Evolutionary conservation across 2,113 vertebrate species (phyloP).

Genomic region (Psilopsiagon aymara): DNA sequence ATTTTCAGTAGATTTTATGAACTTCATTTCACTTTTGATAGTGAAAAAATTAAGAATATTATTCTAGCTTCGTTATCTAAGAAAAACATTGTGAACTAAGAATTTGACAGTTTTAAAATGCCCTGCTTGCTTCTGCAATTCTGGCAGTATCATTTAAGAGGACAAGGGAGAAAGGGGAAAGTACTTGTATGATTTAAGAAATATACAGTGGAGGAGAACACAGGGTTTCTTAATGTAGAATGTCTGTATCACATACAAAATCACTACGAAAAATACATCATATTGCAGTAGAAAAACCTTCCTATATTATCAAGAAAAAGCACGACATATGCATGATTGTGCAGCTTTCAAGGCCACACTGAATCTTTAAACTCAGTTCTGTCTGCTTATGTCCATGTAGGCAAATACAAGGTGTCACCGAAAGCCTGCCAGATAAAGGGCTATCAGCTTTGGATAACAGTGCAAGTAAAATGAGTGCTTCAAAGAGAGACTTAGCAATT

Average conservation of each 20-base stretch:
- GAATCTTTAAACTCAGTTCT: background rate
- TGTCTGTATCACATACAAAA: background rate
- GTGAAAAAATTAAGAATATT: background rate
- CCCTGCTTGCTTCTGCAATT: background rate
- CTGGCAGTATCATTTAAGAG: background rate
- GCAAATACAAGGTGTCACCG: background rate
- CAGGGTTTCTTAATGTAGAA: background rate
- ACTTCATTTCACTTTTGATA: background rate
- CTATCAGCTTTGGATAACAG: background rate
- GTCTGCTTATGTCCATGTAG: background rate
- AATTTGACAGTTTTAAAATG: background rate
- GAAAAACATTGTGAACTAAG: background rate
- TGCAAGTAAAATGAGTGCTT: background rate
- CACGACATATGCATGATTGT: accelerated
- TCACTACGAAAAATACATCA: background rate
- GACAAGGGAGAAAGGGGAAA: background rate
- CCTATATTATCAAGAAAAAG: background rate
- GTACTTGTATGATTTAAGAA: background rate
- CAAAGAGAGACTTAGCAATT: background rate
- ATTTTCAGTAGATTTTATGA: background rate
- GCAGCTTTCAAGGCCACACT: background rate
- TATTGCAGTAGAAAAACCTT: background rate
- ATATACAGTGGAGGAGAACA: background rate
- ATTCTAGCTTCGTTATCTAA: background rate
- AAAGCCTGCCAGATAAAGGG: background rate